Percentiles rank a stretch among this genome's conserved stretches.
Evolutionary conservation across 2,888 invertebrate genomes (phyloP).

Genomic region (Sipunculus nudus): DNA sequence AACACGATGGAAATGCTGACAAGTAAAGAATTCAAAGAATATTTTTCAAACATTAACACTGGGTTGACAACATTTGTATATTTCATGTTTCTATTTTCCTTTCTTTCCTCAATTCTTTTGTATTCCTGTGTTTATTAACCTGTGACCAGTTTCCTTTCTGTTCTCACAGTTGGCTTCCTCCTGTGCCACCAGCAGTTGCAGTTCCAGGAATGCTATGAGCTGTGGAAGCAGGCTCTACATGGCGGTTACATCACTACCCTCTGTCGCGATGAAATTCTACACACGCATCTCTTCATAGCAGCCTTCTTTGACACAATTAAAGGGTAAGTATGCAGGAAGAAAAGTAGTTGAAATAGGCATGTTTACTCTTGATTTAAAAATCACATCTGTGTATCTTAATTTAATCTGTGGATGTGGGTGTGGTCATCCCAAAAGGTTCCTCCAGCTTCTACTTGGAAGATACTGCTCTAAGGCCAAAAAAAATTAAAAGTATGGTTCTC

Average conservation of each 20-base stretch:
- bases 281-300: conserved; percentile 92
- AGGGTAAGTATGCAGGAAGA: conserved; percentile 71
- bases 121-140: background rate
- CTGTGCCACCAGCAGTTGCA: conserved; percentile 88
- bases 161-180: conserved; percentile 80
- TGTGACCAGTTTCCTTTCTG: background rate
- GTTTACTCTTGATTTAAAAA: background rate
- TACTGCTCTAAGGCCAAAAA: no score
- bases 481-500: no score
- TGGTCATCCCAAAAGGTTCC: no score
- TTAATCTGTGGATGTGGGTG: no score
- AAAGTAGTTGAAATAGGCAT: background rate
- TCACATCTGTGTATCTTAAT: no score
- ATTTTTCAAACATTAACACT: no score
- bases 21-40: no score
- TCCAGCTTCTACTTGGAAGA: no score
- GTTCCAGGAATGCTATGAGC: conserved; percentile 75
- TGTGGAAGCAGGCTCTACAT: conserved; percentile 92
- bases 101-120: background rate
- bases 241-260: conserved; percentile 93
- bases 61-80: no score
- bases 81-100: no score
- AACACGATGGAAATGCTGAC: no score
- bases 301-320: conserved; percentile 94
- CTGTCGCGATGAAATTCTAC: conserved; percentile 96